Evolutionary conservation across 2,888 invertebrate species (phyloP), one percentile per base, ranked within the genome.

Genomic region (Margaritifera margaritifera): DNA sequence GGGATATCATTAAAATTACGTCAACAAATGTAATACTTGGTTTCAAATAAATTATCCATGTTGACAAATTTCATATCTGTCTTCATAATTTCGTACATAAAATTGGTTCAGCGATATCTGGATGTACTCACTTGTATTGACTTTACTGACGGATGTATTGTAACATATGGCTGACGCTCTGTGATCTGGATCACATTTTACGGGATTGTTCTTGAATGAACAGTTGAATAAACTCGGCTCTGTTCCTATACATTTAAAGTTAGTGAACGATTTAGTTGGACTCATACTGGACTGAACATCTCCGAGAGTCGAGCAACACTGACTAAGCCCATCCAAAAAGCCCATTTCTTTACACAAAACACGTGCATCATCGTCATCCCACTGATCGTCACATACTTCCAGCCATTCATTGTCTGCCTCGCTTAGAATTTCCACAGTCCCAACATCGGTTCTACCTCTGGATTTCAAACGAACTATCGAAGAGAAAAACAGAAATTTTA

Each of bases 341-440:
- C 80, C 82, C 72, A 84, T 77, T 62, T 82, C 80, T 24, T 72
- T 71, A 68, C 86, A 86, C n/a, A 84, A 71, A 2, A 79, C 75
- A 42, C 77, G 74, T 2, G 85, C 86, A 24, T 83, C 79, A 1
- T 68, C 56, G 59, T 82, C 78, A 56, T 77, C 79, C 79, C 85
- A 86, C 25, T 76, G 79, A 8, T 80, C 75, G 66, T 82, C 82
- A 69, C 82, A 82, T 18, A 82, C 82, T 62, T 80, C 77, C 42
- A 80, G 74, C 80, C 80, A 80, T 19, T 79, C 80, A 22, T 73
- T 77, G 25, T 72, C 64, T 42, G 42, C 42, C 42, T 42, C 42
- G 25, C 68, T 71, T n/a, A 80, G 75, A 57, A 82, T 78, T 69
- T 82, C 78, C 31, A 82, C 79, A 4, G 79, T 79, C 3, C 82